A percentile compares a stretch with the other conserved stretches of the same genome.
These are phyloP conservation scores for Actinia equina DNA, from an alignment of 64 coral and sea anemone species.

Conservation along the genomic window DNA sequence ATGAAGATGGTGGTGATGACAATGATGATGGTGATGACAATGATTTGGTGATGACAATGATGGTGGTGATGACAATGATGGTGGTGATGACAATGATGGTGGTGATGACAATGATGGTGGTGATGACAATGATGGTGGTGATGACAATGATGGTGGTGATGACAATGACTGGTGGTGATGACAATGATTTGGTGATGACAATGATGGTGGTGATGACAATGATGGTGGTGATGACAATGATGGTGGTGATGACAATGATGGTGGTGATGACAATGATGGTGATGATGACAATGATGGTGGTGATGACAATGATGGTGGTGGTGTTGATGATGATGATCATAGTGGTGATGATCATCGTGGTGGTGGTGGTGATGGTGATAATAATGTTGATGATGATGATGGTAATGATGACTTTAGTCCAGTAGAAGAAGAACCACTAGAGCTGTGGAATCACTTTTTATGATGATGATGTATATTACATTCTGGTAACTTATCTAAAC, in stretches of 20 bases:
- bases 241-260: neutral
- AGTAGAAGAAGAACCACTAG: too few species aligned
- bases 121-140: too few species aligned
- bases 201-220: too few species aligned
- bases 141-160: neutral
- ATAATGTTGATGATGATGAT: neutral
- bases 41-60: neutral
- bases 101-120: neutral
- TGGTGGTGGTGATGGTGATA: neutral
- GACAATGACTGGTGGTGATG: too few species aligned
- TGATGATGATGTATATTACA: neutral
- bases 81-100: neutral
- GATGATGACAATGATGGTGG: neutral
- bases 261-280: neutral
- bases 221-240: too few species aligned
- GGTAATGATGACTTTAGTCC: neutral
- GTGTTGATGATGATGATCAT: neutral
- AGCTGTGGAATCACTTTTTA: too few species aligned
- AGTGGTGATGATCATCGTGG: neutral
- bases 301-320: neutral
- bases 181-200: too few species aligned
- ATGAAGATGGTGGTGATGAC: too few species aligned
- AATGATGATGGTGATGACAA: neutral
- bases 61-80: neutral
- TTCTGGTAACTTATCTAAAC: neutral